Evolutionary conservation across 2,888 invertebrate genomes (phyloP).

Genomic region (Entomobrya proxima): DNA sequence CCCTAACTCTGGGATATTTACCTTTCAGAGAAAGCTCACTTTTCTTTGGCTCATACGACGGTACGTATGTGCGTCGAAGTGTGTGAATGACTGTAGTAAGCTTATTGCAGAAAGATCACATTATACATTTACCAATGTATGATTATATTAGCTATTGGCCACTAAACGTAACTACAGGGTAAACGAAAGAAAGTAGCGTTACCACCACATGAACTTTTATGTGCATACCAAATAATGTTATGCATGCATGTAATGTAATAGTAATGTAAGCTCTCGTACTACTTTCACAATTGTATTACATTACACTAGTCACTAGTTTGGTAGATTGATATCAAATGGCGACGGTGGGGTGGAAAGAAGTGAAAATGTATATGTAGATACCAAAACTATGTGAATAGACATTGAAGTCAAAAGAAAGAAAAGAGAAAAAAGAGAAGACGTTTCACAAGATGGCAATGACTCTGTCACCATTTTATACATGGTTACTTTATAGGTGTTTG

Average conservation of each 20-base stretch:
- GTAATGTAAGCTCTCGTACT: conserved; percentile 31
- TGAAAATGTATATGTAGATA: neutral
- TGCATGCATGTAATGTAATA: neutral
- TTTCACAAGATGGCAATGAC: conserved; percentile 53
- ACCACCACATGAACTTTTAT: conserved; percentile 57
- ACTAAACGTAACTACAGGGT: conserved; percentile 20
- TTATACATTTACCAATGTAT: conserved; percentile 24
- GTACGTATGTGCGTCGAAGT: conserved; percentile 49
- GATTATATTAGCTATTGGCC: conserved; percentile 25
- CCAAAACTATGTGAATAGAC: neutral
- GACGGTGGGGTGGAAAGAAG: neutral
- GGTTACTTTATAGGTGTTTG: conserved; percentile 17
- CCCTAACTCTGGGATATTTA: conserved; percentile 24
- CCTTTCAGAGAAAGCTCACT: conserved; percentile 27
- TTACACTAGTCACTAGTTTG: neutral
- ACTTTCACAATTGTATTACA: conserved; percentile 57
- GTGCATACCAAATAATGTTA: neutral
- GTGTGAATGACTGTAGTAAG: conserved; percentile 58
- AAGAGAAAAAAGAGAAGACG: conserved; percentile 38
- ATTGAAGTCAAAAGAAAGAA: conserved; percentile 3
- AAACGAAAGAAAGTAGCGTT: conserved; percentile 32
- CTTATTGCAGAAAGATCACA: conserved; percentile 51
- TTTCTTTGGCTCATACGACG: neutral
- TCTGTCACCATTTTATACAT: conserved; percentile 52
- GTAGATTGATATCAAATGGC: conserved; percentile 52